phyloP scores from a whole-genome alignment of 2,113 vertebrate species.

The Catagonus wagneri region DNA sequence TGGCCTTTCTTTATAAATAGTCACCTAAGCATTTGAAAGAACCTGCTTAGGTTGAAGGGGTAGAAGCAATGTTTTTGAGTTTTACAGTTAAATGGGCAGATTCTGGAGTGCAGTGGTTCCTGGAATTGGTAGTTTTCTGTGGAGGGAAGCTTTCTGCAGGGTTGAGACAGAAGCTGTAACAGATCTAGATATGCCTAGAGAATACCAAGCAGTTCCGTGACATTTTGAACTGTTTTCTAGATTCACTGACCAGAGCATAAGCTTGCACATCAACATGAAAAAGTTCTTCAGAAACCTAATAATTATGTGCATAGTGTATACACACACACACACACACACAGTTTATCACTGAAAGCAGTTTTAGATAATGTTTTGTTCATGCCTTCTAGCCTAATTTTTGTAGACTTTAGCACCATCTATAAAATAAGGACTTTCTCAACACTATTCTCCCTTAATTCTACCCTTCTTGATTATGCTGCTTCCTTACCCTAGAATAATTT shows the following conservation, averaged over 20 bases:
- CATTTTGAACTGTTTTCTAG: neutral
- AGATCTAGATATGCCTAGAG: neutral
- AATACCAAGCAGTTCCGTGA: neutral
- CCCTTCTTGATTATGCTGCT: neutral
- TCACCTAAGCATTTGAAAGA: neutral
- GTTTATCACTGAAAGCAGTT: neutral
- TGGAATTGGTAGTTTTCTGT: neutral
- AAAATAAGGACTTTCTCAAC: neutral
- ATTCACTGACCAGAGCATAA: neutral
- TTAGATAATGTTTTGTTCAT: neutral
- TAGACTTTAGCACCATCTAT: neutral
- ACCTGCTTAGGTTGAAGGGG: neutral
- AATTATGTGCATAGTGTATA: neutral
- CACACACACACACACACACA: neutral
- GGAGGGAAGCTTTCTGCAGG: neutral
- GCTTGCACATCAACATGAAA: neutral
- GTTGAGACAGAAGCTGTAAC: neutral
- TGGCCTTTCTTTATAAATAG: neutral
- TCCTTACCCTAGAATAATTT: constrained; percentile 18
- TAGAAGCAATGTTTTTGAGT: neutral
- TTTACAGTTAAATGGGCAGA: neutral
- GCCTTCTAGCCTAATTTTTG: neutral
- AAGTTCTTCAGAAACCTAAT: neutral
- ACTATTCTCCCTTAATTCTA: neutral
- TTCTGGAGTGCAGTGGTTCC: neutral